Percentiles rank a stretch among this genome's conserved stretches.
Evolutionary conservation across 2,888 invertebrate genomes (phyloP).

Genomic region (Ennomos fuscantarius): DNA sequence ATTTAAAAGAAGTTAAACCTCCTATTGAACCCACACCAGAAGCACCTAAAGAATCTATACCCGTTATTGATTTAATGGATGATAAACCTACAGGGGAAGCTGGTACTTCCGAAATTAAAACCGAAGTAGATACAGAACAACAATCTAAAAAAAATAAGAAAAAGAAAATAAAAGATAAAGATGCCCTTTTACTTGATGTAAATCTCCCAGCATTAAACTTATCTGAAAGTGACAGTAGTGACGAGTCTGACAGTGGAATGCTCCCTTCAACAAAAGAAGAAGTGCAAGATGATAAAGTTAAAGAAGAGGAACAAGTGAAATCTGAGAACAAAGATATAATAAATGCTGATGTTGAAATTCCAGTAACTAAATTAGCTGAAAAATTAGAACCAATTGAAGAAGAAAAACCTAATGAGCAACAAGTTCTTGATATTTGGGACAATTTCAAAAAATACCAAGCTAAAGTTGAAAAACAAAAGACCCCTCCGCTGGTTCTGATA

Average conservation of each 20-base stretch:
- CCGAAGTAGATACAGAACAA: slow-evolving; percentile 60
- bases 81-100: slow-evolving; percentile 66
- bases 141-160: slow-evolving; percentile 76
- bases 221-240: slow-evolving; percentile 93
- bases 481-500: slow-evolving; percentile 75
- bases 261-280: slow-evolving; percentile 57
- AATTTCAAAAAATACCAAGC: slow-evolving; percentile 91
- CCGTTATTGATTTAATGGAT: slow-evolving; percentile 71
- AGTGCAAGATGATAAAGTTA: slow-evolving; percentile 47
- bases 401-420: slow-evolving; percentile 83
- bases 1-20: slow-evolving; percentile 60
- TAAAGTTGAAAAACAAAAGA: slow-evolving; percentile 86
- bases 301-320: slow-evolving; percentile 44
- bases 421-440: slow-evolving; percentile 90
- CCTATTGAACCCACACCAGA: slow-evolving; percentile 54
- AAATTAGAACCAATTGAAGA: slow-evolving; percentile 62
- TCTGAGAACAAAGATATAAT: slow-evolving; percentile 34
- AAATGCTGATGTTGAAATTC: slow-evolving; percentile 17
- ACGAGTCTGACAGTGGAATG: slow-evolving; percentile 83
- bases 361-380: slow-evolving; percentile 49
- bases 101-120: slow-evolving; percentile 63
- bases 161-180: slow-evolving; percentile 78
- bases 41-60: slow-evolving; percentile 61
- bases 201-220: slow-evolving; percentile 92
- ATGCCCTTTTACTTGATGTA: slow-evolving; percentile 77